A percentile compares a stretch with the other conserved stretches of the same genome.
Evolutionary conservation across 2,888 invertebrate species (phyloP).

Genomic region (Pyralis farinalis): DNA sequence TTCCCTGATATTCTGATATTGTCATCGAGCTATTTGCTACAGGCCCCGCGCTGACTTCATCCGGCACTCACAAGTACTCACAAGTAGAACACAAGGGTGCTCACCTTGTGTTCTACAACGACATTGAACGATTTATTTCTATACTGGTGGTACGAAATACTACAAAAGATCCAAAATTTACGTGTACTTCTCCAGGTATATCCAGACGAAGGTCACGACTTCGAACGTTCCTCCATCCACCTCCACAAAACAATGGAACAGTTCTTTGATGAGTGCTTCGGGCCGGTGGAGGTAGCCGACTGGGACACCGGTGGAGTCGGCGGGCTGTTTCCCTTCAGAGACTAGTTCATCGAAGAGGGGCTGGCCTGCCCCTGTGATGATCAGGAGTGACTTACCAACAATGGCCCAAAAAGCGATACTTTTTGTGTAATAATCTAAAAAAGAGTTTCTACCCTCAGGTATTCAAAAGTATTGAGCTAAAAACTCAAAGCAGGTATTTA

Average conservation of each 20-base stretch:
- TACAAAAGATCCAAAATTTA: no score
- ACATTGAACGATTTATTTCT: no score
- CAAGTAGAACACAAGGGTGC: no score
- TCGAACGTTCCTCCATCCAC: constrained; percentile 87
- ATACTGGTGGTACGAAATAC: no score
- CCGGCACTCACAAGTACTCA: no score
- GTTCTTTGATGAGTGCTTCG: constrained; percentile 92
- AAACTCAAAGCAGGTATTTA: no score
- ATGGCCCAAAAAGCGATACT: not conserved
- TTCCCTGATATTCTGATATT: no score
- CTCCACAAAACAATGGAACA: constrained; percentile 92
- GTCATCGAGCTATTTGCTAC: no score
- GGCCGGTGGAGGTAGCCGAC: constrained; percentile 84
- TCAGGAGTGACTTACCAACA: not conserved
- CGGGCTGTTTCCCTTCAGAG: constrained; percentile 76
- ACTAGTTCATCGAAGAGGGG: constrained; percentile 33
- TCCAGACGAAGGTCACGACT: constrained; percentile 91
- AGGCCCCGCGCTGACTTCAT: no score
- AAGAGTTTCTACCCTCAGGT: no score
- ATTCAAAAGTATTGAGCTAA: no score
- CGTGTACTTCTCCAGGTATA: constrained; percentile 88
- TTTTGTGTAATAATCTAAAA: not conserved
- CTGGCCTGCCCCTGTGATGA: constrained; percentile 5
- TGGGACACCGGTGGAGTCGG: constrained; percentile 84
- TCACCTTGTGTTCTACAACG: no score